Evolutionary conservation across 2,888 invertebrate genomes (phyloP), one percentile per base, ranked within the genome.

Genomic region (Girardia tigrina): DNA sequence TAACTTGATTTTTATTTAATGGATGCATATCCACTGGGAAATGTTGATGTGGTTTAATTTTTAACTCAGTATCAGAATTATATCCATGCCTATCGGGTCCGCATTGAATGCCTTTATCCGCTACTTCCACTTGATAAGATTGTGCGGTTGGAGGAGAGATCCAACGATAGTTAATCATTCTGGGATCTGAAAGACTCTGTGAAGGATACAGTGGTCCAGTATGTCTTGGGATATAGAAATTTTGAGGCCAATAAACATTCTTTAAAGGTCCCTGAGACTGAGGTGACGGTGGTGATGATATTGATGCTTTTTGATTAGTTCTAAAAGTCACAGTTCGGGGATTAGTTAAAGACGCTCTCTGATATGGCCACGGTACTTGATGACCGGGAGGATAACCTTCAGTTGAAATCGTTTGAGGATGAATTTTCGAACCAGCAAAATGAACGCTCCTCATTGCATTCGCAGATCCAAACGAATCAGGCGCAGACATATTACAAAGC

Each of bases 41-140:
- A 12, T n/a, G 56, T n/a, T 56, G 56, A 56, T 56, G 56, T 20
- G 56, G 23, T 56, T 56, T 56, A n/a, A 56, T 8, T 56, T 56
- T 56, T n/a, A 56, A 56, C 23, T 56, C 56, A 56, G 56, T 56
- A 56, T 56, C 56, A 56, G 56, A 56, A 56, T 56, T 56, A 56
- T 56, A 56, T 56, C 56, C 56, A n/a, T 56, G 56, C n/a, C 56
- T 56, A 4, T 56, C 56, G n/a, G 76, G 76, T 1, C 75, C 76
- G 27, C 76, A 76, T 26, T 76, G 76, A 23, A 76, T 76, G 16
- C 74, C 76, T 29, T 56, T 75, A 75, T 76, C 76, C 4, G 28
- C 42, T 28, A 73, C 27, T 29, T 75, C 75, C 0, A 75, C 75
- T 42, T 71, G 74, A 20, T 42, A 23, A 20, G 74, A 74, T 6